Evolutionary conservation across 2,113 vertebrate genomes (phyloP).

Genomic region (Psettodes erumei): DNA sequence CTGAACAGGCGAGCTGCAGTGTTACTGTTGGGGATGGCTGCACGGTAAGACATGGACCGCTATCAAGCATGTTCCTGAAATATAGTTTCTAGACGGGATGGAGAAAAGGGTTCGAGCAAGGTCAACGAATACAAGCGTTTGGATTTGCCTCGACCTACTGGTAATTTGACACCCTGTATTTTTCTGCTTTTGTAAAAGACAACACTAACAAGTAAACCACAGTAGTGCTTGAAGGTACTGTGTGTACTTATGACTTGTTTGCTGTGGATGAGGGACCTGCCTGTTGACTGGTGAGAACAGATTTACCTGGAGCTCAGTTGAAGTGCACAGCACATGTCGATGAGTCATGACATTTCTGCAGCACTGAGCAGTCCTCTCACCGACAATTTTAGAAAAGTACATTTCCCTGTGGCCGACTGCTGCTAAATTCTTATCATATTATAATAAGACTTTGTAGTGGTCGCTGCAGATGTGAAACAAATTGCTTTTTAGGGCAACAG

Average conservation of each 20-base stretch:
- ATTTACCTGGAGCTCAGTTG: neutral
- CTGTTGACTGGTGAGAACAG: neutral
- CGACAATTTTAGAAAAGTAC: neutral
- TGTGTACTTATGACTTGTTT: conserved; percentile 1
- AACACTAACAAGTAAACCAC: neutral
- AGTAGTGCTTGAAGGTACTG: neutral
- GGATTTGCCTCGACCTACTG: neutral
- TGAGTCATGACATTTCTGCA: conserved; percentile 19
- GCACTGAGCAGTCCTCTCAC: neutral
- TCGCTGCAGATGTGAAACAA: neutral
- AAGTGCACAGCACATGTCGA: conserved; percentile 5
- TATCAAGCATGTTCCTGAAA: neutral
- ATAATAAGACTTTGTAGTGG: neutral
- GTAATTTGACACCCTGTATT: conserved; percentile 3
- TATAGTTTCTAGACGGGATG: neutral
- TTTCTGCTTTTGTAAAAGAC: neutral
- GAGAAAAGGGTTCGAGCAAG: neutral
- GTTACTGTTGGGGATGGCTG: conserved; percentile 93
- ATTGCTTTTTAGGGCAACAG: neutral
- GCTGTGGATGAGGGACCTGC: neutral
- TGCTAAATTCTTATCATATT: neutral
- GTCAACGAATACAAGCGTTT: neutral
- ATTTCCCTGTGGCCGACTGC: neutral
- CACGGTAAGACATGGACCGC: conserved; percentile 80
- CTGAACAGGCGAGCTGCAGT: conserved; percentile 87